A percentile compares a stretch with the other conserved stretches of the same genome.
Conservation (phyloP, 2,113 vertebrate species). For the Blennius ocellaris region DNA sequence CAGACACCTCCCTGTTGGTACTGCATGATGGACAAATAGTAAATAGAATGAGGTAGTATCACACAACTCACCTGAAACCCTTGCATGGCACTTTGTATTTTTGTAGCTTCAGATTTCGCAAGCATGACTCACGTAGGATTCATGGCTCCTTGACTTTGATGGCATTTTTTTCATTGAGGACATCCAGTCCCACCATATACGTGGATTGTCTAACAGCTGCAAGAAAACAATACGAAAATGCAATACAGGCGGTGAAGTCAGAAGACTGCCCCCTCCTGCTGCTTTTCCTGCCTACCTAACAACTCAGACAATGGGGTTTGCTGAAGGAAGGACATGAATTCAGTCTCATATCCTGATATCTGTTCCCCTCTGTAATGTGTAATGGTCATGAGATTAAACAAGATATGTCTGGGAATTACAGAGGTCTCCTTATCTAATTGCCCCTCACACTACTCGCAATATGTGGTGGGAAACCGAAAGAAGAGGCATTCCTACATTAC, state of each 20-base stretch:
- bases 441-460: conserved; percentile 39
- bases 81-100: too few relatives aligned
- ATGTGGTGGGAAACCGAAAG: conserved; percentile 33
- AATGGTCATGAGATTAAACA: conserved; percentile 69
- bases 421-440: conserved; percentile 49
- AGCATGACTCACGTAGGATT: conserved; percentile 29
- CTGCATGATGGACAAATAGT: too few relatives aligned
- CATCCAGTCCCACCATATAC: conserved; percentile 38
- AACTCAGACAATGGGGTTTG: conserved; percentile 72
- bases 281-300: conserved; percentile 67
- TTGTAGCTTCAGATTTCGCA: conserved; percentile 18
- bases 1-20: too few relatives aligned
- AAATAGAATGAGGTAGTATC: too few relatives aligned
- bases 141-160: conserved; percentile 17
- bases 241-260: conserved; percentile 49
- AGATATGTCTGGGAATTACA: conserved; percentile 67
- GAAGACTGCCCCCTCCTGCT: conserved; percentile 50
- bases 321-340: conserved; percentile 74
- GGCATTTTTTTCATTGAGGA: conserved; percentile 16
- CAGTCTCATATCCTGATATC: conserved; percentile 78
- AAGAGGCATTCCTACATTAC: conserved; percentile 17
- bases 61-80: too few relatives aligned
- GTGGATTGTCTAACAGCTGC: conserved; percentile 69
- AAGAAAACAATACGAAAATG: conserved; percentile 61
- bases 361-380: conserved; percentile 56